A percentile compares a stretch with the other conserved stretches of the same genome.
Conservation (phyloP, 2,888 invertebrate species). For the Micropterix aruncella region DNA sequence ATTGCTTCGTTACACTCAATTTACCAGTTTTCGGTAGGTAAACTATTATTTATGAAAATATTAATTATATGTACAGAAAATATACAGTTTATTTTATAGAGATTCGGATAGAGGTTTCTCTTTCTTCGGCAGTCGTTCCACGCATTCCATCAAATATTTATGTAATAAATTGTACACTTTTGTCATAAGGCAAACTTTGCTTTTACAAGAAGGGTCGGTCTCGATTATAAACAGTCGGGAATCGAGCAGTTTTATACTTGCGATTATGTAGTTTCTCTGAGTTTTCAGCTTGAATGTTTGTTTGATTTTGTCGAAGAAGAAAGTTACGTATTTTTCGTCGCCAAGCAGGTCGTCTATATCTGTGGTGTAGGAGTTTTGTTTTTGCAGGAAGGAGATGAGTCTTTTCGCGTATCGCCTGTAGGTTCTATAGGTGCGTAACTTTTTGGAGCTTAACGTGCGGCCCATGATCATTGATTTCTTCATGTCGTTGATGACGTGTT, state of each 20-base stretch:
- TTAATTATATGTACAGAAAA: background rate
- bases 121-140: constrained; percentile 12
- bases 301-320: constrained; percentile 31
- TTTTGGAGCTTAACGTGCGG: constrained; percentile 28
- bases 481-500: constrained; percentile 39
- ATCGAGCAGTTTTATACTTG: constrained; percentile 34
- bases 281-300: constrained; percentile 36
- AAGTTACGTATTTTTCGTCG: constrained; percentile 33
- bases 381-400: constrained; percentile 31
- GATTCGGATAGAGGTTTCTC: no score
- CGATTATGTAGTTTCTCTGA: constrained; percentile 34
- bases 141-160: constrained; percentile 28
- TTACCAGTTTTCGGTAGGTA: background rate
- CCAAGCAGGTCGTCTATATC: constrained; percentile 35
- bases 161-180: constrained; percentile 33
- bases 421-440: constrained; percentile 34
- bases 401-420: constrained; percentile 36
- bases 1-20: background rate
- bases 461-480: constrained; percentile 40
- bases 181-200: constrained; percentile 36
- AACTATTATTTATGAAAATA: background rate
- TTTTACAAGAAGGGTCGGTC: constrained; percentile 34
- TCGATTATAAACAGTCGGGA: constrained; percentile 36
- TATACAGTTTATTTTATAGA: no score
- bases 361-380: constrained; percentile 37